Evolutionary conservation across 2,888 invertebrate genomes (phyloP).

Genomic region (Mythimna ferrago): DNA sequence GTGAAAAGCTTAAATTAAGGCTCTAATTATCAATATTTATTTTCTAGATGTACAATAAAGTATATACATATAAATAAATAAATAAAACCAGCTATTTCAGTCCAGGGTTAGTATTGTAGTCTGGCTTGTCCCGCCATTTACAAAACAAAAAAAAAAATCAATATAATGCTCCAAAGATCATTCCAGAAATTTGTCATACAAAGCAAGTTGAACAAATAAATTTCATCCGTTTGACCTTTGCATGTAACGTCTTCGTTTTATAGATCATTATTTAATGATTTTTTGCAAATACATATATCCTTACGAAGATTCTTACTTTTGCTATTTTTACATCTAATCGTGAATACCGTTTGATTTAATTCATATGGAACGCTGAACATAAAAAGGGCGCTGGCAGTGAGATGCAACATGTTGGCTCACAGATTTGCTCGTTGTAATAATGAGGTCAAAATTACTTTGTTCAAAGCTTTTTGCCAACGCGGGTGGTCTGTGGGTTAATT

Average conservation of each 20-base stretch:
- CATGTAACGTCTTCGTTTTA: constrained; percentile 1
- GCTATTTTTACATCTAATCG: neutral
- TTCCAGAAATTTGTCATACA: neutral
- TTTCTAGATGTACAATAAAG: too few species aligned
- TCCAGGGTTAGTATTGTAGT: too few species aligned
- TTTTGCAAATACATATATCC: neutral
- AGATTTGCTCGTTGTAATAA: too few species aligned
- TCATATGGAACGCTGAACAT: neutral
- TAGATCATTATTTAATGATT: neutral
- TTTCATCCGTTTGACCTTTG: constrained; percentile 25
- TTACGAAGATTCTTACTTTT: neutral
- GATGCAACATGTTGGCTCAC: too few species aligned
- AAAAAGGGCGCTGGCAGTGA: too few species aligned
- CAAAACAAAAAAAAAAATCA: neutral
- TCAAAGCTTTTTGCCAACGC: too few species aligned
- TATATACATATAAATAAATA: too few species aligned
- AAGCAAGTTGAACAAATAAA: constrained; percentile 4
- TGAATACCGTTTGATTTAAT: neutral
- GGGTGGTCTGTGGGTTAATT: too few species aligned
- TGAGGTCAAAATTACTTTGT: too few species aligned
- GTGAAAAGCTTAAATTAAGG: too few species aligned
- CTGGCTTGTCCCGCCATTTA: neutral
- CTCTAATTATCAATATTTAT: too few species aligned
- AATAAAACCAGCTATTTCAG: too few species aligned
- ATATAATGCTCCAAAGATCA: neutral